Percentiles rank a stretch among this genome's conserved stretches.
Evolutionary conservation across 2,797 vertebrate species (phyloP).

Genomic region (Coreius guichenoti): DNA sequence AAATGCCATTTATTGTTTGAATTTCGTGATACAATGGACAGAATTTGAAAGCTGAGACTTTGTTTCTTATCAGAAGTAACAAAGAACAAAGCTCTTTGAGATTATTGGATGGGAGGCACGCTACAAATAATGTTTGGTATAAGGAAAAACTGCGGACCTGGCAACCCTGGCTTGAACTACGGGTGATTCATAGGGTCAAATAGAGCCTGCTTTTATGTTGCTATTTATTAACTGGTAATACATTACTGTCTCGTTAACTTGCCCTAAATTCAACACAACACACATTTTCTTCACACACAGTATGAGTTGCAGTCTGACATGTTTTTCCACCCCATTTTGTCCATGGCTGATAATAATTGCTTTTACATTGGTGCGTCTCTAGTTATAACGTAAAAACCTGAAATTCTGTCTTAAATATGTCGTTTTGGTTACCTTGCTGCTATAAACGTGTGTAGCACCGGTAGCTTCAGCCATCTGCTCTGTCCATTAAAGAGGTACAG

Average conservation of each 20-base stretch:
- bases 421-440: background rate
- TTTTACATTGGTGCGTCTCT: background rate
- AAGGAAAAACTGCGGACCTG: background rate
- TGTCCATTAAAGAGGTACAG: constrained; percentile 67
- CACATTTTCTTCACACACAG: background rate
- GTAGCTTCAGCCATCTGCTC: constrained; percentile 70
- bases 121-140: background rate
- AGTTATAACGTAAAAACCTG: background rate
- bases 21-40: background rate
- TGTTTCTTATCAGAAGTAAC: background rate
- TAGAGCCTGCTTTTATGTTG: background rate
- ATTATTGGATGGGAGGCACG: background rate
- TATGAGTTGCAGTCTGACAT: background rate
- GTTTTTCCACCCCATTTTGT: background rate
- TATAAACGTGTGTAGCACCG: constrained; percentile 6
- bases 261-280: background rate
- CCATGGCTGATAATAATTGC: background rate
- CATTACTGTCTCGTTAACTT: background rate
- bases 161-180: too few species aligned
- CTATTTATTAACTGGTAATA: background rate
- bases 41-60: background rate
- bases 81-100: background rate
- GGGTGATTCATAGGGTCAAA: background rate
- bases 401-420: background rate
- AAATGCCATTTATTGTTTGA: background rate